Evolutionary conservation across 2,888 invertebrate genomes (phyloP).

Genomic region (Beris morrisii): DNA sequence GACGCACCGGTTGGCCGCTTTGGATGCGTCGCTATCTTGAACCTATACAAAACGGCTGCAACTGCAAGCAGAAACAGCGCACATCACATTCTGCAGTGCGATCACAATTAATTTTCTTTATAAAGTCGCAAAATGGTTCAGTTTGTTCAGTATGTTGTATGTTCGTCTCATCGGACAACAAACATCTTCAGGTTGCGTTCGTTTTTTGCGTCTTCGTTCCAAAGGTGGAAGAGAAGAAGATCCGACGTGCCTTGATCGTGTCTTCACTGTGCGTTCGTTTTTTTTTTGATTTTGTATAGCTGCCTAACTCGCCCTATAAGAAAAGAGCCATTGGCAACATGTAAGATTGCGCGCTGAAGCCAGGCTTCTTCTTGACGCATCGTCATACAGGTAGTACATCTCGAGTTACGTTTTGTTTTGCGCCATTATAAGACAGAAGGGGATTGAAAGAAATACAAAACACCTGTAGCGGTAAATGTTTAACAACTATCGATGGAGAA

Average conservation of each 20-base stretch:
- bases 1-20: not conserved
- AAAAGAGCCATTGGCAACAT: no score
- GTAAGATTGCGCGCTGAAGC: no score
- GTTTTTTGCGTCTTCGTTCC: constrained; percentile 5
- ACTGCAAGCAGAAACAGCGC: not conserved
- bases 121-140: constrained; percentile 22
- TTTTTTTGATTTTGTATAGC: no score
- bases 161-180: constrained; percentile 2
- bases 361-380: no score
- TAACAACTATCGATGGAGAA: constrained; percentile 24
- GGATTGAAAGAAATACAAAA: constrained; percentile 20
- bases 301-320: no score
- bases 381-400: not conserved
- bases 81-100: not conserved
- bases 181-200: constrained; percentile 8
- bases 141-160: not conserved
- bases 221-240: not conserved
- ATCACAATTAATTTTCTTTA: constrained; percentile 27
- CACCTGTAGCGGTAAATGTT: constrained; percentile 33
- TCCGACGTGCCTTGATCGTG: constrained; percentile 7
- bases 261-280: no score
- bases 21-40: not conserved
- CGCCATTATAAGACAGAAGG: constrained; percentile 21
- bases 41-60: not conserved
- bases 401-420: constrained; percentile 18